Percentiles rank a stretch among this genome's conserved stretches.
Conservation (phyloP, 2,888 invertebrate genomes). For the Lomographa bimaculata region DNA sequence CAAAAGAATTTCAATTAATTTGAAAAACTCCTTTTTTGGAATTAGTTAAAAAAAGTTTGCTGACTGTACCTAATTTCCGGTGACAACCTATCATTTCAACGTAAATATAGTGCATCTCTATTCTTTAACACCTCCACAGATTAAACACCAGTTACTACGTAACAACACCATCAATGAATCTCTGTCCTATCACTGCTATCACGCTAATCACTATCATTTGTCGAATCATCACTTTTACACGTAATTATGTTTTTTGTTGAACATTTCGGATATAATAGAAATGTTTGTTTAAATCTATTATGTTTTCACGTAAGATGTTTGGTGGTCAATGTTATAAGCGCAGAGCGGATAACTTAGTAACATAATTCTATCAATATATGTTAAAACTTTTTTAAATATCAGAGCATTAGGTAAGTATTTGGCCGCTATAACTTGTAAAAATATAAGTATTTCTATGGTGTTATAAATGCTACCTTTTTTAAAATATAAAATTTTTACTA, state of each 20-base stretch:
- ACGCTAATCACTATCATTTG: conserved; percentile 54
- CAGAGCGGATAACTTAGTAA: conserved; percentile 6
- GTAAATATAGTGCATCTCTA: conserved; percentile 12
- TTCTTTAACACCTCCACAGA: conserved; percentile 8
- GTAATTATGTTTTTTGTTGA: conserved; percentile 60
- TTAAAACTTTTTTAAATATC: too few relatives aligned
- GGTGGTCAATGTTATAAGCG: conserved; percentile 37
- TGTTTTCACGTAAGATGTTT: conserved; percentile 37
- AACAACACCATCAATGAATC: conserved; percentile 26
- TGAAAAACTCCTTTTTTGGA: too few relatives aligned
- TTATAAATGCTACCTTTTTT: too few relatives aligned
- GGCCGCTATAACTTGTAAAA: too few relatives aligned
- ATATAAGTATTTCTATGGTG: too few relatives aligned
- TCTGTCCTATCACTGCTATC: conserved; percentile 45
- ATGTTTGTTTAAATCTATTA: conserved; percentile 80
- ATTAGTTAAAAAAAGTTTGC: too few relatives aligned
- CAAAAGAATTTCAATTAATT: too few relatives aligned
- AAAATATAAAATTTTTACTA: too few relatives aligned
- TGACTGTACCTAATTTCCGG: too few relatives aligned
- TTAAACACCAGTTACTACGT: too few relatives aligned
- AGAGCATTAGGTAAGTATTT: too few relatives aligned
- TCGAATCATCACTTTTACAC: conserved; percentile 57
- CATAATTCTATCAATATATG: too few relatives aligned
- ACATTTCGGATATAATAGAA: conserved; percentile 49
- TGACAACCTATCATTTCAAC: neutral